phyloP scores from a whole-genome alignment of 2,888 invertebrate species.

The Oscheius sp. region DNA sequence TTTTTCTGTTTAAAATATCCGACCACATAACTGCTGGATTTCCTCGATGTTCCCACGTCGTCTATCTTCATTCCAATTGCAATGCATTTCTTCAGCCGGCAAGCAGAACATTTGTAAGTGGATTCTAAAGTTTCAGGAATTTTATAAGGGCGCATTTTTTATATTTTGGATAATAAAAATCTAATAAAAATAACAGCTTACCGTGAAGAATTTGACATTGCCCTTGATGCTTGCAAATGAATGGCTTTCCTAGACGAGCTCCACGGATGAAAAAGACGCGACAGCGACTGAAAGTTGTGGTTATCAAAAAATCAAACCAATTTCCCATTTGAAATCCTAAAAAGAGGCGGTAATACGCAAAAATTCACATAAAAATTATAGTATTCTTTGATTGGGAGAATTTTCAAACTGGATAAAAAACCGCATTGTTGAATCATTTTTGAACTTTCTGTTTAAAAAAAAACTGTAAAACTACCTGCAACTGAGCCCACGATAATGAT shows the following conservation, averaged over 20 bases:
- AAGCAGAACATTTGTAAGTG: background rate
- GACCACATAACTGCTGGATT: background rate
- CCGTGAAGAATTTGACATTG: background rate
- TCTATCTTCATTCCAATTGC: background rate
- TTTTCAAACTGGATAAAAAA: too few species aligned
- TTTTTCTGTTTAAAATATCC: background rate
- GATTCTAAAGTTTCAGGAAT: too few species aligned
- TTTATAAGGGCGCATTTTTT: too few species aligned
- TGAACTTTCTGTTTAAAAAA: background rate
- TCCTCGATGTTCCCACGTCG: background rate
- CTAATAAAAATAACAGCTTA: background rate
- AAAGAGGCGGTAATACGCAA: too few species aligned
- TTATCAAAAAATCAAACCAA: too few species aligned
- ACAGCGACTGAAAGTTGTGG: background rate
- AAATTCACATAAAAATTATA: too few species aligned
- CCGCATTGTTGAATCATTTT: background rate
- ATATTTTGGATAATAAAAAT: too few species aligned
- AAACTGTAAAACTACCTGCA: background rate
- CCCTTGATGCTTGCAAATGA: background rate
- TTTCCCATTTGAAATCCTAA: too few species aligned
- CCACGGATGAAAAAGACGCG: background rate
- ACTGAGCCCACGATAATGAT: background rate
- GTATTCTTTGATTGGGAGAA: too few species aligned
- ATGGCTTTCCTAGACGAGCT: background rate
- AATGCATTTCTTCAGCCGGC: background rate